phyloP scores from a whole-genome alignment of 2,888 invertebrate species.

The Venustoraphidia nigricollis region DNA sequence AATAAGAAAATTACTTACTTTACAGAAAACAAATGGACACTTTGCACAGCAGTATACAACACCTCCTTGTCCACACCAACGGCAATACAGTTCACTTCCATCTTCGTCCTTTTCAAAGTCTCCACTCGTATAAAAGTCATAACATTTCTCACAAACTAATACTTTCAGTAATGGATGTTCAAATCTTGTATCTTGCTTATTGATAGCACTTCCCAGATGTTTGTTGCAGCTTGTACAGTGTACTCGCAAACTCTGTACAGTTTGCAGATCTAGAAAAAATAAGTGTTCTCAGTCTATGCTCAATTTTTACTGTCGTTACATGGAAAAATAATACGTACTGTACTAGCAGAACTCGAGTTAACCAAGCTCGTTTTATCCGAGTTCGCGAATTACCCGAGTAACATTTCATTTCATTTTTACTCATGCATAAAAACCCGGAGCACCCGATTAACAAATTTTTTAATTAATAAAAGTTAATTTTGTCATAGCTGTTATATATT shows the following conservation, averaged over 20 bases:
- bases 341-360: no score
- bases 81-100: constrained; percentile 66
- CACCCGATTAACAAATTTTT: no score
- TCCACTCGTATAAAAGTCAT: constrained; percentile 64
- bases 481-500: no score
- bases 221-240: constrained; percentile 63
- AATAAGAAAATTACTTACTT: constrained; percentile 27
- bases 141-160: constrained; percentile 54
- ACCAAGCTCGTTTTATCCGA: no score
- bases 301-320: no score
- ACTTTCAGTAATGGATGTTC: constrained; percentile 60
- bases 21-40: constrained; percentile 60
- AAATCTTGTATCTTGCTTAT: constrained; percentile 44
- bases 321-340: no score
- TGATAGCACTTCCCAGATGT: constrained; percentile 57
- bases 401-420: no score
- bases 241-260: constrained; percentile 39
- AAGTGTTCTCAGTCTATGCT: no score
- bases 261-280: constrained; percentile 36
- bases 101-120: constrained; percentile 73
- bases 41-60: constrained; percentile 60
- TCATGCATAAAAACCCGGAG: no score
- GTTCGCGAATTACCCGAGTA: no score
- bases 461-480: no score
- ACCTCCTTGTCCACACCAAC: constrained; percentile 67